Evolutionary conservation across 1,140 invertebrate genomes (phyloP).

Genomic region (Limonius californicus): DNA sequence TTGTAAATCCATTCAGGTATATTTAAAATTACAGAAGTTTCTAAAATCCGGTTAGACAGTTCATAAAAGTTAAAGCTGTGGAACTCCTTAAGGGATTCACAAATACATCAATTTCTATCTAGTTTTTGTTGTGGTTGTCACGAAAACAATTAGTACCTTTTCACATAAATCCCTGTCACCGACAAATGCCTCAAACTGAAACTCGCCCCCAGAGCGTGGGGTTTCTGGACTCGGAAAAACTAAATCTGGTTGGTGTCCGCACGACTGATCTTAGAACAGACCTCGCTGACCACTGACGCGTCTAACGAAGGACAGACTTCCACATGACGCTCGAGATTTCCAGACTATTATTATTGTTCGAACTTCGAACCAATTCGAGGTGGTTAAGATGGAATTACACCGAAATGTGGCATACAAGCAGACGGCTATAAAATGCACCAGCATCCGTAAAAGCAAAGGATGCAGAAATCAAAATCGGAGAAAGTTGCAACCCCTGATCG

Average conservation of each 20-base stretch:
- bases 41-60: too few relatives aligned
- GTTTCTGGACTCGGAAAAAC: constrained; percentile 19
- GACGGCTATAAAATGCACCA: background rate
- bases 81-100: too few relatives aligned
- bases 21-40: too few relatives aligned
- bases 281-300: constrained; percentile 25
- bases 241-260: constrained; percentile 24
- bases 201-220: background rate
- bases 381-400: too few relatives aligned
- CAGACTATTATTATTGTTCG: background rate
- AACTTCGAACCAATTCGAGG: background rate
- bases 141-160: constrained; percentile 13
- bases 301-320: constrained; percentile 26
- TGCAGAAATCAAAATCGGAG: background rate
- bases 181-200: constrained; percentile 1
- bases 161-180: constrained; percentile 7
- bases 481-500: constrained; percentile 12
- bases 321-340: constrained; percentile 17
- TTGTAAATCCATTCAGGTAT: too few relatives aligned
- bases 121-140: background rate
- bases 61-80: too few relatives aligned
- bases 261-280: constrained; percentile 28
- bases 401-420: too few relatives aligned
- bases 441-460: background rate
- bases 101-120: background rate